Conservation (phyloP, 2,113 vertebrate genomes). For the Seriola rivoliana region DNA sequence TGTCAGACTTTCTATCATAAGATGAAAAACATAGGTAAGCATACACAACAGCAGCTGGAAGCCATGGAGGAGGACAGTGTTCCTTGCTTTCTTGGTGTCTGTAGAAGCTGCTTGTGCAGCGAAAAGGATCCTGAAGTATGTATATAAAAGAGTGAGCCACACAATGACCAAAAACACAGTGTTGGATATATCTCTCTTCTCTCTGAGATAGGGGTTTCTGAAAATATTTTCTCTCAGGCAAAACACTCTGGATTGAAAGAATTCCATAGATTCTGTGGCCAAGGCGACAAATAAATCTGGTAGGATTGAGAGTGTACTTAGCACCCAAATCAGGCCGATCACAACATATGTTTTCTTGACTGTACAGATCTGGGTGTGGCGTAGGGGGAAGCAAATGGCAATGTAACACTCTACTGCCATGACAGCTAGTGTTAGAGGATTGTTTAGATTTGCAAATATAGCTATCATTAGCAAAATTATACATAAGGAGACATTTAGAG, state of each 20-base stretch:
- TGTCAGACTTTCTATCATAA: neutral
- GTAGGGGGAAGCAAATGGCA: slow-evolving; percentile 71
- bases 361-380: slow-evolving; percentile 67
- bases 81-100: slow-evolving; percentile 53
- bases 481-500: slow-evolving; percentile 71
- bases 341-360: slow-evolving; percentile 54
- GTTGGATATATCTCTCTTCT: slow-evolving; percentile 56
- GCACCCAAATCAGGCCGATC: slow-evolving; percentile 64
- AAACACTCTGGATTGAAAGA: slow-evolving; percentile 61
- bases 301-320: slow-evolving; percentile 41
- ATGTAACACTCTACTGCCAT: slow-evolving; percentile 77
- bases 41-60: slow-evolving; percentile 61
- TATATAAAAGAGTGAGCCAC: slow-evolving; percentile 65
- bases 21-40: slow-evolving; percentile 53
- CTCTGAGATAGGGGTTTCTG: neutral
- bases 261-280: slow-evolving; percentile 45
- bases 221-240: slow-evolving; percentile 56
- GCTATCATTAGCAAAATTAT: slow-evolving; percentile 48
- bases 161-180: slow-evolving; percentile 42
- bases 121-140: slow-evolving; percentile 65
- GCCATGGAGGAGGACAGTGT: slow-evolving; percentile 56
- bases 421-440: slow-evolving; percentile 41
- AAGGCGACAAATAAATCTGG: slow-evolving; percentile 68
- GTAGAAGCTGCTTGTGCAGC: slow-evolving; percentile 39
- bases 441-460: slow-evolving; percentile 61